Evolutionary conservation across 2,113 vertebrate species (phyloP), one percentile per base, ranked within the genome.

Genomic region (Chionodraco myersi): DNA sequence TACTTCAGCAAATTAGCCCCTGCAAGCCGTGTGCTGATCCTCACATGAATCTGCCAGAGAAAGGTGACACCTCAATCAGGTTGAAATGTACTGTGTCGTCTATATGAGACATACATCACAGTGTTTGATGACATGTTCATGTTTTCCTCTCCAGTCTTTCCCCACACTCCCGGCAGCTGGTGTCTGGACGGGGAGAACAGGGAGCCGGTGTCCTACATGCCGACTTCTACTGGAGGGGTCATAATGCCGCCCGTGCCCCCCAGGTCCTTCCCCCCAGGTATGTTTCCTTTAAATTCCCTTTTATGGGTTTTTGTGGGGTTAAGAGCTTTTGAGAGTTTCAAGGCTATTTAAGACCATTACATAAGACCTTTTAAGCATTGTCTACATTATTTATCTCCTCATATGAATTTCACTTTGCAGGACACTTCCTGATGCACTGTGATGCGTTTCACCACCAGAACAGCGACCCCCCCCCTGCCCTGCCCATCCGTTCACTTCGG

Each of bases 21-120:
- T 98, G 98, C 93, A 99, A 99, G 93, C 98, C 97, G 21, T 99
- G 97, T 91, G 95, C 95, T 65, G 98, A 99, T 79, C 95, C 96
- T 82, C 97, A 98, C 89, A 94, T 97, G 79, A 97, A 94, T 75
- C 95, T 97, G 80, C 96, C 96, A 87, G 98, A 99, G 90, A 97
- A 97, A 97, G 97, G 98, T 99, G 88, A 63, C 15, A 2, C 6
- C 34, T 1, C n/a, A 2, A 53, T 14, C 70, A 15, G 1, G 3
- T 6, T 18, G 15, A 56, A 47, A 26, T 30, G 5, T 49, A 7
- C 3, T 6, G 21, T 23, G 7, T 53, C 10, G 3, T 3, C 0
- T 30, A 26, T 1, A 53, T 8, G 45, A 57, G 16, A 8, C 54
- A 21, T 45, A 41, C 7, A 23, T 34, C 23, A 60, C 15, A 73